Evolutionary conservation across 2,797 vertebrate genomes (phyloP).

Genomic region (Rhincodon typus): DNA sequence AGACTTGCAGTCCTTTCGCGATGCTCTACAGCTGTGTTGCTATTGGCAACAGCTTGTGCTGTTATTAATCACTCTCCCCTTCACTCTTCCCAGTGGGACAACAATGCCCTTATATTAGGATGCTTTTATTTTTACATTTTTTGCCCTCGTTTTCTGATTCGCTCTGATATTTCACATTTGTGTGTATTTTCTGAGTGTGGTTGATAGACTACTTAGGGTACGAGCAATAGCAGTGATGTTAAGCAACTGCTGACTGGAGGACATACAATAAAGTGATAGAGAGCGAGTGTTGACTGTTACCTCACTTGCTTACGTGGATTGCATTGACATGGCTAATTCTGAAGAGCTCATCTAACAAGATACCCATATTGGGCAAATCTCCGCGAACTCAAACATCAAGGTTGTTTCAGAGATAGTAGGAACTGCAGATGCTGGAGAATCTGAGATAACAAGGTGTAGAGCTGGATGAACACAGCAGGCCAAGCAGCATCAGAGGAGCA

Average conservation of each 20-base stretch:
- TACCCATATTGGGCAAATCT: no score
- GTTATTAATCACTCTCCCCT: conserved; percentile 33
- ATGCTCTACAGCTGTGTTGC: conserved; percentile 32
- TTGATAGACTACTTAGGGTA: background rate
- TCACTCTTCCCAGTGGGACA: conserved; percentile 27
- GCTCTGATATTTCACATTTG: background rate
- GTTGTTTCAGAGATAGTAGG: background rate
- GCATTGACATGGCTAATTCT: background rate
- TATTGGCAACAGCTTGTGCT: conserved; percentile 30
- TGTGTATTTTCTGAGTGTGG: background rate
- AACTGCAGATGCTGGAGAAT: no score
- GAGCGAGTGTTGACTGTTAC: background rate
- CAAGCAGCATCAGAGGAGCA: no score
- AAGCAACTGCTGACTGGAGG: background rate
- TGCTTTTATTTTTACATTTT: conserved; percentile 23
- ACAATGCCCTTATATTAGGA: conserved; percentile 15
- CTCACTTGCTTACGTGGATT: background rate
- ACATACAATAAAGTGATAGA: background rate
- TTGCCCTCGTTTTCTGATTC: conserved; percentile 27
- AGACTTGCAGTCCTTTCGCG: background rate
- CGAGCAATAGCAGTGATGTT: background rate
- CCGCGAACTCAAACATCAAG: background rate
- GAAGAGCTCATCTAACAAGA: background rate
- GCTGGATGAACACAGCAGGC: no score
- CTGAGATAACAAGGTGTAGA: no score